phyloP scores from a whole-genome alignment of 2,888 invertebrate species.

The Cryptocheilus praepositus region DNA sequence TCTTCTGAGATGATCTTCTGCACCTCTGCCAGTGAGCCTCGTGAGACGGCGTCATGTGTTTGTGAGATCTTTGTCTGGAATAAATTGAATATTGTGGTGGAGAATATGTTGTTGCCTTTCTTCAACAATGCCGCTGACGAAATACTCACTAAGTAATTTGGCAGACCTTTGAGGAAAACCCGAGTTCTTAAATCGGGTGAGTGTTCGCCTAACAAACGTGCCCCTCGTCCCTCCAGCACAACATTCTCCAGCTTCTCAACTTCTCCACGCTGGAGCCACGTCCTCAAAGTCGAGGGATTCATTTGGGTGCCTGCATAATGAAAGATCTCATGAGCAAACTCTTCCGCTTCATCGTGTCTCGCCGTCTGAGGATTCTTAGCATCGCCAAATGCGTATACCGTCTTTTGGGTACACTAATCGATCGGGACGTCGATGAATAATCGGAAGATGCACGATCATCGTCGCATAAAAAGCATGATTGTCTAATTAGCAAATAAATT shows the following conservation, averaged over 20 bases:
- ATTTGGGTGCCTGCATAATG: slow-evolving; percentile 75
- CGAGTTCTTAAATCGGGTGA: slow-evolving; percentile 80
- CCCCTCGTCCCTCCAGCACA: slow-evolving; percentile 82
- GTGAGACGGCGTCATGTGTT: slow-evolving; percentile 85
- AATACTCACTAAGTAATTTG: slow-evolving; percentile 80
- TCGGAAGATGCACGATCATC: too few species aligned
- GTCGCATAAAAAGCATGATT: too few species aligned
- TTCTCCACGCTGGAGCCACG: slow-evolving; percentile 79
- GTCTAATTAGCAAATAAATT: too few species aligned
- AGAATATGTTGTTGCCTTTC: background rate
- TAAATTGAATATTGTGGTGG: background rate
- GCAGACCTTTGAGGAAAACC: slow-evolving; percentile 81
- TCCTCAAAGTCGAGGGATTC: slow-evolving; percentile 77
- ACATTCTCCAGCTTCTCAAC: slow-evolving; percentile 81
- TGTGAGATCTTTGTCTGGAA: slow-evolving; percentile 83
- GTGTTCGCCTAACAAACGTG: slow-evolving; percentile 81
- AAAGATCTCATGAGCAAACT: background rate
- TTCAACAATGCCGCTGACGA: background rate
- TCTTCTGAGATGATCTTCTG: slow-evolving; percentile 76
- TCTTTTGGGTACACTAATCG: too few species aligned
- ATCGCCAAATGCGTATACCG: too few species aligned
- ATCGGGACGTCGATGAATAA: too few species aligned
- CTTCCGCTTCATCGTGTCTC: too few species aligned
- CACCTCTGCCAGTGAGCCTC: slow-evolving; percentile 83
- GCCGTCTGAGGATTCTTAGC: too few species aligned